A percentile compares a stretch with the other conserved stretches of the same genome.
phyloP scores from a whole-genome alignment of 1,140 invertebrate genomes.

The Brachionus plicatilis region DNA sequence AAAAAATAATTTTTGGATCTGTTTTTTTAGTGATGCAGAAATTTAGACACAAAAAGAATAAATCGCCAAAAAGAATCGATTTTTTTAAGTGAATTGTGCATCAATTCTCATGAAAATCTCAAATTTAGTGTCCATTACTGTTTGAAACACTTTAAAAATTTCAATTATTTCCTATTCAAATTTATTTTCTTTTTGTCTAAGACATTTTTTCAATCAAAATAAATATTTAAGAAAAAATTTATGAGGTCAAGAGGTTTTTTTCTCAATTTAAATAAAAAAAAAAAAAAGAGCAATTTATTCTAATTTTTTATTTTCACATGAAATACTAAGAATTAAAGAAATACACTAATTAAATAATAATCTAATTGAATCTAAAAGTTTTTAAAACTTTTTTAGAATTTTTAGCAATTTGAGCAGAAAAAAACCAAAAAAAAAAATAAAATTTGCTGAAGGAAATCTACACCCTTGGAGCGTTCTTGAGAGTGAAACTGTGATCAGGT shows the following conservation, averaged over 20 bases:
- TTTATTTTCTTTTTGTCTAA: too few relatives aligned
- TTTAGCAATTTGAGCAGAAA: background rate
- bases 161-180: too few relatives aligned
- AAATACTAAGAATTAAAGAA: background rate
- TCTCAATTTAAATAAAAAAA: background rate
- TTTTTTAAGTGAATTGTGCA: too few relatives aligned
- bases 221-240: too few relatives aligned
- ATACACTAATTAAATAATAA: background rate
- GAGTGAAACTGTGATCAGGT: background rate
- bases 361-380: background rate
- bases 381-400: background rate
- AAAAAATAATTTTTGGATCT: too few relatives aligned
- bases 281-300: background rate
- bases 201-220: too few relatives aligned
- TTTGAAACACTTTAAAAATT: too few relatives aligned
- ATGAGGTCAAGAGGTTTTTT: background rate
- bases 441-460: background rate
- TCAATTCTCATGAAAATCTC: too few relatives aligned
- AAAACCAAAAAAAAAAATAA: background rate
- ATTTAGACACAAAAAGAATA: too few relatives aligned
- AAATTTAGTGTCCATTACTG: too few relatives aligned
- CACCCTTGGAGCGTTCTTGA: background rate
- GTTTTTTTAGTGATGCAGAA: too few relatives aligned
- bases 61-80: too few relatives aligned
- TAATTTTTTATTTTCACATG: background rate